These are phyloP conservation scores for Pangasianodon gigas DNA, from an alignment of 2,113 vertebrate species.

Conservation along the genomic window DNA sequence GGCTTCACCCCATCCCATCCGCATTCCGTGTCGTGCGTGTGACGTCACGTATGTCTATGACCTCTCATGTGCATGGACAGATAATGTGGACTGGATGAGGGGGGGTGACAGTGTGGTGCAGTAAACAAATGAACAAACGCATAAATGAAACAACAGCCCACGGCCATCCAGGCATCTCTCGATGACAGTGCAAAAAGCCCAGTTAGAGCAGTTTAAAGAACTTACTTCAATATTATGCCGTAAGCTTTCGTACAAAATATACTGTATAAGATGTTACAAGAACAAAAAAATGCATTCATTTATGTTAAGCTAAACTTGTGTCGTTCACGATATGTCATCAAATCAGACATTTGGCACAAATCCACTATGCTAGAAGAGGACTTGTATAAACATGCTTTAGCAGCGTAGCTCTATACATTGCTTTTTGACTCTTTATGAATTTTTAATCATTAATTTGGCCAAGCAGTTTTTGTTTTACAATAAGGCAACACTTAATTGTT, in stretches of 20 bases:
- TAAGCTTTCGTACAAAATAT: background rate
- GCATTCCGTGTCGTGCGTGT: slow-evolving; percentile 71
- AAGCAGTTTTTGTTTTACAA: background rate
- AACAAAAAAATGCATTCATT: background rate
- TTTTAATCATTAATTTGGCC: slow-evolving; percentile 38
- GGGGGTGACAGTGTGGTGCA: slow-evolving; percentile 59
- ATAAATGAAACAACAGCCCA: slow-evolving; percentile 27
- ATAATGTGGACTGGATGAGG: slow-evolving; percentile 68
- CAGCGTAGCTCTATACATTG: background rate
- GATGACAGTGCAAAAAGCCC: slow-evolving; percentile 10
- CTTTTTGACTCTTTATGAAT: background rate
- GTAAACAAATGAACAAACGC: slow-evolving; percentile 27
- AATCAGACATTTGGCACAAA: slow-evolving; percentile 37
- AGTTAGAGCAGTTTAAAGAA: slow-evolving; percentile 1
- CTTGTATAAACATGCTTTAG: slow-evolving; percentile 14
- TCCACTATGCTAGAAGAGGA: slow-evolving; percentile 41
- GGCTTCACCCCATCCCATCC: slow-evolving; percentile 77
- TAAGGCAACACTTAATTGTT: slow-evolving; percentile 20
- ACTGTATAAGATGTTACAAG: background rate
- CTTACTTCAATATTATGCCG: background rate
- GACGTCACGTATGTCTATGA: slow-evolving; percentile 77
- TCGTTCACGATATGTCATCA: slow-evolving; percentile 35
- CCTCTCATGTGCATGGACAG: slow-evolving; percentile 78
- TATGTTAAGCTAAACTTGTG: background rate
- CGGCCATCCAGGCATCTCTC: slow-evolving; percentile 25